These are phyloP conservation scores for Physocephala rufipes DNA, from an alignment of 2,888 invertebrate genomes.

Conservation along the genomic window DNA sequence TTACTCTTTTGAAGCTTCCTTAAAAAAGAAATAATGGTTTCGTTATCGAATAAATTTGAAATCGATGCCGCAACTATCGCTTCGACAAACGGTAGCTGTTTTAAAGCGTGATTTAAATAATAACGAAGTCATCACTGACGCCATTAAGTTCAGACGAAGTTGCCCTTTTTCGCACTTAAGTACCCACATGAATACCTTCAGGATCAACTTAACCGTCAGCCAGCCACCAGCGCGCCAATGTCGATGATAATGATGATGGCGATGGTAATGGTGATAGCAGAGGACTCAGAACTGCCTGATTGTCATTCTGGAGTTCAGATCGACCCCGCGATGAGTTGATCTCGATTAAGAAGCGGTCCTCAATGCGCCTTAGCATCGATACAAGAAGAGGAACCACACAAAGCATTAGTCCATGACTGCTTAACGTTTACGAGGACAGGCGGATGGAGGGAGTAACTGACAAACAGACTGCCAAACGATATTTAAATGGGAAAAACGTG, in stretches of 20 bases:
- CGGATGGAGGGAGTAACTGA: slow-evolving; percentile 29
- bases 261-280: too few relatives aligned
- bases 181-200: slow-evolving; percentile 15
- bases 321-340: slow-evolving; percentile 21
- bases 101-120: slow-evolving; percentile 12
- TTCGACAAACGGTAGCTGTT: slow-evolving; percentile 19
- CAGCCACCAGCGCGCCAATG: neutral
- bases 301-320: neutral
- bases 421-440: slow-evolving; percentile 10
- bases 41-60: too few relatives aligned
- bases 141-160: slow-evolving; percentile 3
- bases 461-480: slow-evolving; percentile 13
- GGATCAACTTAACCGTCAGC: neutral
- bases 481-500: slow-evolving; percentile 50
- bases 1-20: too few relatives aligned
- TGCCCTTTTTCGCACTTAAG: slow-evolving; percentile 23
- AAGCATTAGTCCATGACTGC: slow-evolving; percentile 25
- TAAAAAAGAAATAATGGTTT: too few relatives aligned
- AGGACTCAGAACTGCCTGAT: neutral
- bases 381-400: slow-evolving; percentile 28
- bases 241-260: too few relatives aligned
- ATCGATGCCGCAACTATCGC: too few relatives aligned
- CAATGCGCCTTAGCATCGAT: slow-evolving; percentile 1
- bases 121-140: slow-evolving; percentile 12
- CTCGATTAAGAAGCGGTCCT: slow-evolving; percentile 19